Evolutionary conservation across 2,797 vertebrate species (phyloP), one percentile per base, ranked within the genome.

Genomic region (Chiroxiphia lanceolata): DNA sequence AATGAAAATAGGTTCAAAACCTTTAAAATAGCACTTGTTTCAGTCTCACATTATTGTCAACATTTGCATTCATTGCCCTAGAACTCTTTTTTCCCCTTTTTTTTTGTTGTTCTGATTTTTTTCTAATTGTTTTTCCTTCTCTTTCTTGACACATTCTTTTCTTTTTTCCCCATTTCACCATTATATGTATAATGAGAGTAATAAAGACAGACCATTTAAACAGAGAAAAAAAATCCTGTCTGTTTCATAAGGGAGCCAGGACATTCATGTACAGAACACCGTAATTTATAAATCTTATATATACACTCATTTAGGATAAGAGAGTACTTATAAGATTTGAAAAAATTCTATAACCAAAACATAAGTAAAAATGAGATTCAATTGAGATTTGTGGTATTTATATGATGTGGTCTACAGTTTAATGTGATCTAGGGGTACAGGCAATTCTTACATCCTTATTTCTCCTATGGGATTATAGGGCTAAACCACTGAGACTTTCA

Each of bases 401-500:
- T 67, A 87, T 57, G 40, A 85, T 82, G 81, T 77, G 67, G 57
- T 91, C 50, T 94, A 70, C 51, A 83, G 63, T 74, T 69, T 87
- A 94, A 93, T 85, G 77, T 4, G 72, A 70, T 83, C 75, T 95
- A 85, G 45, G 65, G 89, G 56, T 94, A 91, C 26, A 93, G 70
- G 82, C 42, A 77, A 83, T 48, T 64, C 89, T 87, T 95, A 78
- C 69, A 94, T 88, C 90, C 75, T 89, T 89, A 76, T 93, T 97
- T 96, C 69, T 94, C 93, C 85, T 93, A 75, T 47, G 80, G 83
- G 90, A 92, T 92, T 84, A 88, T 17, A 78, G 26, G 63, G 26
- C n/a, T 95, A 94, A 96, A 76, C 88, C 91, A 90, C 94, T 18
- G 45, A 94, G 69, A 72, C 74, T 87, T 96, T 91, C 89, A 95